Evolutionary conservation across 2,113 vertebrate genomes (phyloP), one percentile per base, ranked within the genome.

Genomic region (Indicator maculatus): DNA sequence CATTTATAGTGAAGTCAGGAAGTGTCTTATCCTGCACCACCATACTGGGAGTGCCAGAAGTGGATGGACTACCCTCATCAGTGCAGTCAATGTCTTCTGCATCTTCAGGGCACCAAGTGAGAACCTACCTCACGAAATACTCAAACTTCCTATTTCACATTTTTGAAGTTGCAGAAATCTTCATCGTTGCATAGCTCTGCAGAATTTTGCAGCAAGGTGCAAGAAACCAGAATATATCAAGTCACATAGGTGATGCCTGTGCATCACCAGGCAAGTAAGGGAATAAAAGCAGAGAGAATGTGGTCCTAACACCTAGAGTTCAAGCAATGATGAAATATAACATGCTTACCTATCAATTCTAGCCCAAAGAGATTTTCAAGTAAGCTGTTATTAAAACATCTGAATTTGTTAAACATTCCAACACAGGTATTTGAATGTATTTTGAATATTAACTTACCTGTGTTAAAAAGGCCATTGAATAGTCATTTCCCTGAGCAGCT

Each of bases 401-500:
- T 79, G 44, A 74, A 59, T 83, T 89, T 72, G 64, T 60, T 83
- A 61, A 95, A 84, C 16, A 61, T 16, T 41, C 27, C 20, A 85
- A 44, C 39, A 64, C 1, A 10, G 5, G 11, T 72, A 36, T 59
- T 65, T 45, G 59, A 61, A 70, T 2, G 1, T 38, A 86, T 56
- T 89, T 44, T 78, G 58, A 60, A 20, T 74, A 60, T 47, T 84
- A 93, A 93, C 39, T 33, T 95, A 99, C 99, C 96, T 99, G 99
- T 75, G 99, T 99, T 92, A 99, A 98, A 96, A 98, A 99, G 88
- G 99, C 99, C 97, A 99, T 97, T 72, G 98, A 98, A 96, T 99
- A 99, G 94, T 99, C 98, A 45, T 98, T 99, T 66, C 99, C 99
- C 95, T 99, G 99, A 55, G 98, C 98, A 72, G 99, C 99, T 85